Evolutionary conservation across 2,797 vertebrate genomes (phyloP).

Genomic region (Girardinus metallicus): DNA sequence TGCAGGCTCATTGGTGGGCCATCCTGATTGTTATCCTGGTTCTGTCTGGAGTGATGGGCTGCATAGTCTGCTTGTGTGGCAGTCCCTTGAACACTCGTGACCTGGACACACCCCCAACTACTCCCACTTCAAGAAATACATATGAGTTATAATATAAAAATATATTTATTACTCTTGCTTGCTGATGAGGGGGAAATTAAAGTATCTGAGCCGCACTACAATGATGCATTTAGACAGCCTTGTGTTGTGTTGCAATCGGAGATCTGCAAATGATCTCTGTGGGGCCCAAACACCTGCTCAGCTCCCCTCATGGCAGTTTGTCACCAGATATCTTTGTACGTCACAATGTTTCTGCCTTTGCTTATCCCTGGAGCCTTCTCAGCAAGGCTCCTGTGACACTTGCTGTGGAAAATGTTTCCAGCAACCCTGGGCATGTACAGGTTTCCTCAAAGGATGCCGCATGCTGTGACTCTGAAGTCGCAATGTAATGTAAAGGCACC

Average conservation of each 20-base stretch:
- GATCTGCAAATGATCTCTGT: constrained; percentile 4
- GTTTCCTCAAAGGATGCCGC: neutral
- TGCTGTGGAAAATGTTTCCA: constrained; percentile 45
- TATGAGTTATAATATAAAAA: neutral
- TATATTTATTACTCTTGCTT: neutral
- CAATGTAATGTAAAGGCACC: constrained; percentile 30
- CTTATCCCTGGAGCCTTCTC: neutral
- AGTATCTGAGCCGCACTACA: neutral
- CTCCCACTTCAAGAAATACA: constrained; percentile 1
- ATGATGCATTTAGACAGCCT: constrained; percentile 4
- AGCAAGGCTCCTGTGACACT: neutral
- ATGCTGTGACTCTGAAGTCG: neutral
- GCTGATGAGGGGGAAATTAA: neutral
- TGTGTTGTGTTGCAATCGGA: neutral
- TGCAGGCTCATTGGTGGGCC: constrained; percentile 83
- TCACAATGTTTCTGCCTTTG: constrained; percentile 15
- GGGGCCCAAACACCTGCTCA: constrained; percentile 13
- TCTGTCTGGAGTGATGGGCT: constrained; percentile 81
- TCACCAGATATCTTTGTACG: constrained; percentile 14
- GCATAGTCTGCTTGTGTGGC: constrained; percentile 78
- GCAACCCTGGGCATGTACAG: constrained; percentile 18
- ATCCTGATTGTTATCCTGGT: constrained; percentile 79
- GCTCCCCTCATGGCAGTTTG: neutral
- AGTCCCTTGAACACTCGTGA: constrained; percentile 65
- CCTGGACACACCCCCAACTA: constrained; percentile 34